Conservation (phyloP, 2,888 invertebrate species). For the Drosophila fungiperda region DNA sequence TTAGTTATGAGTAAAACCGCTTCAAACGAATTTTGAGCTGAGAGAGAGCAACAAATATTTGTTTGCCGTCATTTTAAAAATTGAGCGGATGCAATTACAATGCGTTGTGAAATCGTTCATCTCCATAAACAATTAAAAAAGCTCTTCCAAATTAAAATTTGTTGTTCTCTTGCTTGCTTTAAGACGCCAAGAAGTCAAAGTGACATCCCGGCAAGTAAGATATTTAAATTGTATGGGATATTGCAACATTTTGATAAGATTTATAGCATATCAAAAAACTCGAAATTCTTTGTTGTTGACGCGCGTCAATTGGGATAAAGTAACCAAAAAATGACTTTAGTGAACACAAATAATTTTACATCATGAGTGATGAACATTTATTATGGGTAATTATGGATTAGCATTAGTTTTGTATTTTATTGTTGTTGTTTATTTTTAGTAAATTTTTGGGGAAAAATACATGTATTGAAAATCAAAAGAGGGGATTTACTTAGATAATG, state of each 20-base stretch:
- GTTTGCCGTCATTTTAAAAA: constrained; percentile 38
- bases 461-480: constrained; percentile 53
- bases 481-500: constrained; percentile 69
- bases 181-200: background rate
- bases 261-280: constrained; percentile 26
- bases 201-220: background rate
- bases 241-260: constrained; percentile 20
- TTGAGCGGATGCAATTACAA: constrained; percentile 43
- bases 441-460: constrained; percentile 64
- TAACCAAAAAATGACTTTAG: background rate
- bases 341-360: constrained; percentile 48
- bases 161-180: background rate
- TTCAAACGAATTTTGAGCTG: background rate
- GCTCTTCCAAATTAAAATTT: constrained; percentile 24
- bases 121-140: constrained; percentile 28
- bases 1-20: background rate
- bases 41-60: constrained; percentile 15
- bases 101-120: constrained; percentile 64
- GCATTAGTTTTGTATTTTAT: constrained; percentile 43
- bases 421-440: constrained; percentile 44
- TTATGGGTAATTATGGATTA: constrained; percentile 60
- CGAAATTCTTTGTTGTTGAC: constrained; percentile 9
- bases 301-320: constrained; percentile 1
- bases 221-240: constrained; percentile 5
- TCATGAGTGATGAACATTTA: constrained; percentile 66